phyloP scores from a whole-genome alignment of 2,113 vertebrate genomes.

The Panthera tigris region DNA sequence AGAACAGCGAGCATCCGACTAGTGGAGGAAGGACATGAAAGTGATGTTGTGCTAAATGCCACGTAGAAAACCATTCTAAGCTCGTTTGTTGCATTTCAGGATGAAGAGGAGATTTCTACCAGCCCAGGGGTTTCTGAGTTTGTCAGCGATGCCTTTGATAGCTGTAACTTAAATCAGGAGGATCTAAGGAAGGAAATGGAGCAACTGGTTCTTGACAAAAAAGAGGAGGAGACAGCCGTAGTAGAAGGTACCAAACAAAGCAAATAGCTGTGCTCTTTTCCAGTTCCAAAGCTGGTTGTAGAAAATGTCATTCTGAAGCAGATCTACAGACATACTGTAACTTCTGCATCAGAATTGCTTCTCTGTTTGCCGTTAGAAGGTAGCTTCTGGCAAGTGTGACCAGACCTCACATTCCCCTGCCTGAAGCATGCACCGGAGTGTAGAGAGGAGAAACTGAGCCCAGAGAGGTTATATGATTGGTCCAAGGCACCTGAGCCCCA shows the following conservation, averaged over 20 bases:
- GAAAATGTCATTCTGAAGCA: neutral
- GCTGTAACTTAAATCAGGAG: slow-evolving; percentile 92
- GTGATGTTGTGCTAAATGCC: neutral
- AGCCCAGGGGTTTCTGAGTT: slow-evolving; percentile 97
- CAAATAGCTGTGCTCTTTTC: neutral
- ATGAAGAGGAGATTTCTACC: slow-evolving; percentile 96
- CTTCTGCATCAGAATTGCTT: neutral
- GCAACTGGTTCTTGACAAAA: slow-evolving; percentile 96
- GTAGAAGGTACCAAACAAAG: slow-evolving; percentile 86
- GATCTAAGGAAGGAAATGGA: slow-evolving; percentile 98
- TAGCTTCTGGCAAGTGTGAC: neutral
- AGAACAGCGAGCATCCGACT: neutral
- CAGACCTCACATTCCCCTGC: neutral
- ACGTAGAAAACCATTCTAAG: neutral
- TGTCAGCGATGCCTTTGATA: slow-evolving; percentile 96
- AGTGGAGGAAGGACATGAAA: neutral
- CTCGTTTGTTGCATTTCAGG: slow-evolving; percentile 80
- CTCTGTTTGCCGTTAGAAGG: neutral
- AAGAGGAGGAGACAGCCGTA: slow-evolving; percentile 82
- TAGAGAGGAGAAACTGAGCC: neutral
- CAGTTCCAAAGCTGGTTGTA: neutral
- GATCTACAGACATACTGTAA: neutral
- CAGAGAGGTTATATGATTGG: neutral
- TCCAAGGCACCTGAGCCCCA: neutral
- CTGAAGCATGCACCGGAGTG: neutral